phyloP scores from a whole-genome alignment of 1,140 invertebrate species.

The Nixonia krombeini region DNA sequence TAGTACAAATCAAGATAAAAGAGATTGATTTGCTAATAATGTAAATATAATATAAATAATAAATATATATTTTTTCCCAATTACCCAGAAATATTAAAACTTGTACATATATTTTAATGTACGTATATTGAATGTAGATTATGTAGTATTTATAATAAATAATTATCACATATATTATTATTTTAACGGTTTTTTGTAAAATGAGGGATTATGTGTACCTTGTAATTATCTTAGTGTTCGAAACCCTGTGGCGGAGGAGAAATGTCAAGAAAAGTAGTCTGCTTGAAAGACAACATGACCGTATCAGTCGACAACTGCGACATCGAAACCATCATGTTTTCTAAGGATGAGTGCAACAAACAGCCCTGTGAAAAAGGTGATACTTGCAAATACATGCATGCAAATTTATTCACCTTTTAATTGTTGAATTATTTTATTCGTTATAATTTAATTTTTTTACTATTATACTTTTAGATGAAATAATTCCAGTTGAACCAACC shows the following conservation, averaged over 20 bases:
- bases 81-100: too few relatives aligned
- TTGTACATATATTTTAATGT: too few relatives aligned
- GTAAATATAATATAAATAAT: too few relatives aligned
- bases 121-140: too few relatives aligned
- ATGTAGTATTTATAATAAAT: too few relatives aligned
- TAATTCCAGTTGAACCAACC: conserved; percentile 76
- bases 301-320: conserved; percentile 77
- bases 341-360: conserved; percentile 82
- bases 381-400: too few relatives aligned
- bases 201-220: too few relatives aligned
- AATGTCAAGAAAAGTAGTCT: conserved; percentile 82
- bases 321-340: conserved; percentile 75
- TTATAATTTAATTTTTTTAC: neutral
- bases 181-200: too few relatives aligned
- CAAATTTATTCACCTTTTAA: neutral
- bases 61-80: too few relatives aligned
- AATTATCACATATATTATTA: too few relatives aligned
- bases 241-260: conserved; percentile 87
- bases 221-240: conserved; percentile 75
- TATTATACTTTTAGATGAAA: conserved; percentile 71
- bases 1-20: too few relatives aligned
- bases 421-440: neutral
- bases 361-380: conserved; percentile 79
- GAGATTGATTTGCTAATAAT: too few relatives aligned
- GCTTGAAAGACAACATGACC: conserved; percentile 80